phyloP scores from a whole-genome alignment of 2,113 vertebrate species.

The Numenius arquata region DNA sequence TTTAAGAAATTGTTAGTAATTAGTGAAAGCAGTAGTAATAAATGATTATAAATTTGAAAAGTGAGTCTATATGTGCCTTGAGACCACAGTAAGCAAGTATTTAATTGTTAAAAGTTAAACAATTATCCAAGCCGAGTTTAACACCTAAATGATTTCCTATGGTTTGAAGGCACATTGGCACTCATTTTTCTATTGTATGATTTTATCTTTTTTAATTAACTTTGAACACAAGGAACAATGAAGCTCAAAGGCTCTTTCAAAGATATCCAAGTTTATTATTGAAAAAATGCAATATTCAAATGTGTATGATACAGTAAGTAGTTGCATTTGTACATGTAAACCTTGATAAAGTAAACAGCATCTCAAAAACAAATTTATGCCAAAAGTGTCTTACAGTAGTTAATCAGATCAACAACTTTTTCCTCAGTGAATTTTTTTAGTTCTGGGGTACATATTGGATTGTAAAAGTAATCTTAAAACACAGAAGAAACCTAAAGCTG shows the following conservation, averaged over 20 bases:
- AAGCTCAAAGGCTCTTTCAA: constrained; percentile 45
- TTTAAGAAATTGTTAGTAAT: not conserved
- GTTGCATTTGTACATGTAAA: constrained; percentile 83
- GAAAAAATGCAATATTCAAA: constrained; percentile 83
- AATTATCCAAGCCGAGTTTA: not conserved
- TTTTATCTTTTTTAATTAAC: not conserved
- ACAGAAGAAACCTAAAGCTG: not conserved
- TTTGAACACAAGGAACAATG: not conserved
- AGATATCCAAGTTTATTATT: constrained; percentile 78
- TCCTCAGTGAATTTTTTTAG: not conserved
- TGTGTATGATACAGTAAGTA: constrained; percentile 75
- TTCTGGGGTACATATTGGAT: not conserved
- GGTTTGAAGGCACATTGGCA: not conserved
- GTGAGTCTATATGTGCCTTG: not conserved
- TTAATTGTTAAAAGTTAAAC: not conserved
- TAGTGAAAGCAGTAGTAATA: not conserved
- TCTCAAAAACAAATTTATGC: constrained; percentile 41
- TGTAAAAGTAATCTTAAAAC: constrained; percentile 1
- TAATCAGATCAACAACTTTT: not conserved
- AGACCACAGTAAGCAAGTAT: not conserved
- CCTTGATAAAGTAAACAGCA: constrained; percentile 79
- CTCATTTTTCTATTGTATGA: not conserved
- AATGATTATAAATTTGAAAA: not conserved
- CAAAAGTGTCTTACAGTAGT: constrained; percentile 10
- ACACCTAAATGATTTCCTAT: not conserved